Conservation (phyloP, 2,888 invertebrate species). For the Sepiola atlantica region DNA sequence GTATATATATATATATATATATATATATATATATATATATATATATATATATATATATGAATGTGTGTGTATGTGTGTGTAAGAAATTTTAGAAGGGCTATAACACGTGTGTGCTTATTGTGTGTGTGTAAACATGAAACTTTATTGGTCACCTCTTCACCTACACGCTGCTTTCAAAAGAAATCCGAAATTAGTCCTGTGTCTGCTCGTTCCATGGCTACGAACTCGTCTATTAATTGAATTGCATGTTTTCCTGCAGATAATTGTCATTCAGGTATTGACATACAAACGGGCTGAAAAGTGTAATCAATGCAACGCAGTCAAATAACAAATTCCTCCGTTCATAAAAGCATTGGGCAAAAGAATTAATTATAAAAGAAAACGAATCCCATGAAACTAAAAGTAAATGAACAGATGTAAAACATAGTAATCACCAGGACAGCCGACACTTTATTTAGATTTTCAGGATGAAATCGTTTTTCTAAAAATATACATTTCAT, state of each 20-base stretch:
- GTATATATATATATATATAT: too few relatives aligned
- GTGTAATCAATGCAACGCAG: background rate
- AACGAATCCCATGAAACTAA: background rate
- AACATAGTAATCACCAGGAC: background rate
- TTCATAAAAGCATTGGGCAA: background rate
- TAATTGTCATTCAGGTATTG: background rate
- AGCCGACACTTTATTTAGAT: background rate
- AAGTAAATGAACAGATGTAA: background rate
- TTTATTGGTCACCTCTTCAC: background rate
- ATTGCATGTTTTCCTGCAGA: background rate
- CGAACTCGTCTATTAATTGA: background rate
- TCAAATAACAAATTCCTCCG: background rate
- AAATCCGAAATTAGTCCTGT: background rate
- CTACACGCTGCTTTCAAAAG: background rate
- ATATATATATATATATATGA: background rate
- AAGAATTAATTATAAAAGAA: too few relatives aligned
- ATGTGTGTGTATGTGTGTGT: background rate
- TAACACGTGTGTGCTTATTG: background rate
- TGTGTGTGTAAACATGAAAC: background rate
- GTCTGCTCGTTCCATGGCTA: background rate
- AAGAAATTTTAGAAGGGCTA: background rate
- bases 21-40: background rate
- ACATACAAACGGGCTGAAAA: background rate
- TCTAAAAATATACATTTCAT: background rate
- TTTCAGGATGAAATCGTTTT: background rate